phyloP scores from a whole-genome alignment of 2,113 vertebrate species.

The Xyrauchen texanus region DNA sequence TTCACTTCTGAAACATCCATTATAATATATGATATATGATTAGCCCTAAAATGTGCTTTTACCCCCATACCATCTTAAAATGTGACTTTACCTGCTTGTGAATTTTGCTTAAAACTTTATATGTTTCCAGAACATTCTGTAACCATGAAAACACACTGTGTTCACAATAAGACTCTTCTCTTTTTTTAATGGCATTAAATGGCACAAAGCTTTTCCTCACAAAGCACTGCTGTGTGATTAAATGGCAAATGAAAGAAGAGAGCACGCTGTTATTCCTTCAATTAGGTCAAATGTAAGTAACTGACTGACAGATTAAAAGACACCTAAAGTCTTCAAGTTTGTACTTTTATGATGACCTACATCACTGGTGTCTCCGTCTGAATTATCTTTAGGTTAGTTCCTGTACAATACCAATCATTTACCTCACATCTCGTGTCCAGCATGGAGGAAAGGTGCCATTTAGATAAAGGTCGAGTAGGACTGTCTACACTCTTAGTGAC shows the following conservation, averaged over 20 bases:
- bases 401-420: background rate
- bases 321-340: background rate
- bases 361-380: background rate
- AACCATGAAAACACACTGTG: background rate
- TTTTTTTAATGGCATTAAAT: background rate
- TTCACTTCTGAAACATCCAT: conserved; percentile 32
- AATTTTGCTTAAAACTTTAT: background rate
- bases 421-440: background rate
- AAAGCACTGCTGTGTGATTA: background rate
- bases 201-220: background rate
- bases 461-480: background rate
- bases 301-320: background rate
- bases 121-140: background rate
- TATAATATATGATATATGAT: conserved; percentile 64
- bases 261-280: background rate
- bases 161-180: background rate
- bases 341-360: background rate
- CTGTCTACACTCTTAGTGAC: background rate
- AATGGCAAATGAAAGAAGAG: background rate
- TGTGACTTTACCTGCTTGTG: background rate
- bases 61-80: too few relatives aligned
- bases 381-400: background rate
- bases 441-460: background rate
- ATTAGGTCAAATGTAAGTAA: background rate
- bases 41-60: background rate